Evolutionary conservation across 1,140 invertebrate species (phyloP), one percentile per base, ranked within the genome.

Genomic region (Acromyrmex charruanus): DNA sequence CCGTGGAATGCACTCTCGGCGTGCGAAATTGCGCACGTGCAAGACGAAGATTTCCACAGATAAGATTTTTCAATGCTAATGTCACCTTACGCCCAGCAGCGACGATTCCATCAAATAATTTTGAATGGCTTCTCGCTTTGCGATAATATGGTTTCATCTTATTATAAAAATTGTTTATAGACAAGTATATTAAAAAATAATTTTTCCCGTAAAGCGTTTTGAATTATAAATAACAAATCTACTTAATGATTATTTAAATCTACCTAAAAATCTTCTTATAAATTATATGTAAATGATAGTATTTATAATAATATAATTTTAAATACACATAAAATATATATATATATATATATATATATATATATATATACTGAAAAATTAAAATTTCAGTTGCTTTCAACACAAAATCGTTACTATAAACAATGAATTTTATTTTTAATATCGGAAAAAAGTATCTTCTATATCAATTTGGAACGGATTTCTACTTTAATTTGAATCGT

Each of bases 11-110:
- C 92, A 91, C 87, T 89, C 66, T 68, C 88, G 63, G 63, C 92
- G 92, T 93, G 94, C 82, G 93, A 94, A 94, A 94, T 84, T 92
- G 87, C 85, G 87, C 93, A 94, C 91, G 90, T 94, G 94, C 80
- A 63, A 53, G 28, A 61, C 55, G 69, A 85, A 88, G 86, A 90
- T 89, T 90, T 89, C 77, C 85, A 44, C 39, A 44, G 88, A 86
- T 87, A 71, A 85, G 88, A 92, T 91, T 92, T 94, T 92, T 92
- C 90, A 91, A 88, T 89, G 91, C 88, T 87, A 91, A 87, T 77
- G 87, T 88, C 86, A 87, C 81, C 61, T 84, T 75, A 39, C 53
- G 35, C 55, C 21, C 14, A n/a, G 12, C 55, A 21, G 35, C 25
- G 21, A 74, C 69, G 55, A 84, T 25, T 84, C 69, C 58, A 59